Evolutionary conservation across 2,113 vertebrate species (phyloP), one percentile per base, ranked within the genome.

Genomic region (Ammodytes marinus): DNA sequence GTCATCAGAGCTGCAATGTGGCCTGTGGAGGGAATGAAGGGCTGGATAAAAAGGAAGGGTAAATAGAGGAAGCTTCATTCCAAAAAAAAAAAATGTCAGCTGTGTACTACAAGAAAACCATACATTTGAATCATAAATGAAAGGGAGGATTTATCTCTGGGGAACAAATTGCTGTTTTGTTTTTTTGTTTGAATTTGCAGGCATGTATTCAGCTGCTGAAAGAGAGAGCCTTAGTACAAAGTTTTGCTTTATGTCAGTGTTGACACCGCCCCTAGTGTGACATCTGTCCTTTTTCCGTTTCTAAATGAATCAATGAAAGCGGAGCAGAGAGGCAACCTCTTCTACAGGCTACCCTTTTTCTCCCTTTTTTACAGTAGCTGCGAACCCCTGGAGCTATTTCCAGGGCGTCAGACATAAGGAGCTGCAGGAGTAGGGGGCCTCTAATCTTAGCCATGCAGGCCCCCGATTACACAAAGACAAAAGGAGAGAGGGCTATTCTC

Each of bases 371-470:
- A 46, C 40, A 57, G 72, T 64, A 74, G 71, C 79, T 74, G n/a
- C 49, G 69, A 83, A 83, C 71, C 73, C 77, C 60, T 77, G 68
- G 53, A 85, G 79, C 80, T 61, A 55, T 69, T 83, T 92, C 83
- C 86, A 86, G 77, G 78, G 67, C 71, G 70, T 80, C 69, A 88
- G 71, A 83, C 52, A 69, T 77, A 68, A 85, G 80, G 65, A 83
- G 74, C 69, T 11, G 50, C 19, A 68, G 42, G 45, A 57, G 45
- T 79, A 57, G 49, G 64, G 13, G 15, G 69, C 17, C 46, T 50
- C 85, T 87, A 83, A 90, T 91, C 82, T 89, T 80, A 82, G 86
- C 82, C 79, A 83, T 39, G 72, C 81, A 86, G 85, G 72, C 81
- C 88, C 27, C 60, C 50, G 72, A 84, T 92, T 86, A 61, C 69